These are phyloP conservation scores for Nerophis ophidion DNA, from an alignment of 2,113 vertebrate species.

Conservation along the genomic window DNA sequence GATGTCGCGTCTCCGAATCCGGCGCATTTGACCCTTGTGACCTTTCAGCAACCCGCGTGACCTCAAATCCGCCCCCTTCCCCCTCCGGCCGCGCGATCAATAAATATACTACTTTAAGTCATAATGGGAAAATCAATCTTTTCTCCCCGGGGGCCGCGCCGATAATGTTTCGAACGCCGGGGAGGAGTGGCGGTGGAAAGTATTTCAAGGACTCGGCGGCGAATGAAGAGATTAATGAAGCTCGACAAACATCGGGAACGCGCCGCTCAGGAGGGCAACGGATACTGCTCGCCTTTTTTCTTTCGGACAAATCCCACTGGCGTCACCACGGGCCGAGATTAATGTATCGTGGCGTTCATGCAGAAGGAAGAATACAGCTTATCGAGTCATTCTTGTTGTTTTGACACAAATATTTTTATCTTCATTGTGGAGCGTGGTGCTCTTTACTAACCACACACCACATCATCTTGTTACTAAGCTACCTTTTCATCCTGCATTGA, in stretches of 20 bases:
- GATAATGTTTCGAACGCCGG: slow-evolving; percentile 35
- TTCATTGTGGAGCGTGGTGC: neutral
- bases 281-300: slow-evolving; percentile 25
- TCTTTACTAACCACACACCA: neutral
- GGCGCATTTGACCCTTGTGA: neutral
- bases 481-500: slow-evolving; percentile 1
- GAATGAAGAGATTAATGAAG: slow-evolving; percentile 59
- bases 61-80: slow-evolving; percentile 14
- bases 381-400: neutral
- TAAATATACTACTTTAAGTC: slow-evolving; percentile 70
- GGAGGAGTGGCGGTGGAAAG: slow-evolving; percentile 53
- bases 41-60: slow-evolving; percentile 7
- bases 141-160: neutral
- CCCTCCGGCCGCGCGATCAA: slow-evolving; percentile 55
- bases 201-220: slow-evolving; percentile 50
- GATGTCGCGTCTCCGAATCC: neutral
- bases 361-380: neutral
- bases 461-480: neutral
- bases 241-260: slow-evolving; percentile 54
- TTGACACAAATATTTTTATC: neutral
- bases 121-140: slow-evolving; percentile 69
- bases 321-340: neutral
- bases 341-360: neutral
- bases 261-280: slow-evolving; percentile 30
- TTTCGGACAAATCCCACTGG: slow-evolving; percentile 26